phyloP scores from a whole-genome alignment of 2,888 invertebrate species.

The Andrena praecox region DNA sequence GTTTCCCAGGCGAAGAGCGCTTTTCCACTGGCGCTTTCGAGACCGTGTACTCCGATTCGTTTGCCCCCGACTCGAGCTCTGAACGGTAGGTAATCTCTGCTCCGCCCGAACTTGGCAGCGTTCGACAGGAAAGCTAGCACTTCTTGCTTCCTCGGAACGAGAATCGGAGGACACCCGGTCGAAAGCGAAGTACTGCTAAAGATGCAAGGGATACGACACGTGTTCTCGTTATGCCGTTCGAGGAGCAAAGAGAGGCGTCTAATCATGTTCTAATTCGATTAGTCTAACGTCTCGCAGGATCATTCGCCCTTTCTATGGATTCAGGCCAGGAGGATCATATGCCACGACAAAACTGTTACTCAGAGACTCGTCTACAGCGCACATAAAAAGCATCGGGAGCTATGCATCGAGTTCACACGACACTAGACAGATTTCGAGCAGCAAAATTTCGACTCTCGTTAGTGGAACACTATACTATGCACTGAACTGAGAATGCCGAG shows the following conservation, averaged over 20 bases:
- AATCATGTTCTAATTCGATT: slow-evolving; percentile 32
- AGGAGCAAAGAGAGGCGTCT: slow-evolving; percentile 12
- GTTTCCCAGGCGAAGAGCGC: slow-evolving; percentile 32
- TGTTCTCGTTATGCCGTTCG: slow-evolving; percentile 3
- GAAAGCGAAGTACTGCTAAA: not conserved
- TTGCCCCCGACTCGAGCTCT: not conserved
- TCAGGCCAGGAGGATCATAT: slow-evolving; percentile 39
- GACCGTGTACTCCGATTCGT: slow-evolving; percentile 30
- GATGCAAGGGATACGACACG: slow-evolving; percentile 7
- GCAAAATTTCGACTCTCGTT: slow-evolving; percentile 36
- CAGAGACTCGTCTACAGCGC: slow-evolving; percentile 59
- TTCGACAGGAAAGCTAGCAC: not conserved
- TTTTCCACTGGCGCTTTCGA: slow-evolving; percentile 14
- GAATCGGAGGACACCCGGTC: slow-evolving; percentile 5
- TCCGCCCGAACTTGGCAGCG: not conserved
- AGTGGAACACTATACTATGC: slow-evolving; percentile 8
- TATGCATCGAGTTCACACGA: slow-evolving; percentile 61
- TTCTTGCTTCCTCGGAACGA: not conserved
- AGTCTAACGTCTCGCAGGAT: slow-evolving; percentile 38
- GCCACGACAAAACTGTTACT: slow-evolving; percentile 55
- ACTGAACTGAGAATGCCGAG: slow-evolving; percentile 25
- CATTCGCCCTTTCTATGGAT: slow-evolving; percentile 45
- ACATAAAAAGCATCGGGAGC: slow-evolving; percentile 64
- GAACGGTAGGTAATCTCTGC: not conserved
- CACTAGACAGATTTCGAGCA: slow-evolving; percentile 50